phyloP scores from a whole-genome alignment of 2,113 vertebrate species.

The Todiramphus saurophagus region DNA sequence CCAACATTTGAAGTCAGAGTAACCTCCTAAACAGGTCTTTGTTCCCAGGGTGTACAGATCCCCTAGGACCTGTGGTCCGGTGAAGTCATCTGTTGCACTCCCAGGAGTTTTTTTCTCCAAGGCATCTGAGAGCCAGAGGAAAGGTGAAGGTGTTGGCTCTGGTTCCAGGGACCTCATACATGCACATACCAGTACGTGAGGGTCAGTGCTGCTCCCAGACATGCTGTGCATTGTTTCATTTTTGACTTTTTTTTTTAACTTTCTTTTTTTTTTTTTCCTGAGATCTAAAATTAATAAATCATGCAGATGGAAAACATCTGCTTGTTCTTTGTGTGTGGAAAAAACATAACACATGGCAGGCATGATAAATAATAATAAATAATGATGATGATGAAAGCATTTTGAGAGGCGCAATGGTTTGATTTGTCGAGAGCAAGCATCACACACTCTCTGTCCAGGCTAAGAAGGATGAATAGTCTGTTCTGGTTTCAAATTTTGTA shows the following conservation, averaged over 20 bases:
- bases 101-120: background rate
- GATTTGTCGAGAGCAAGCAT: constrained; percentile 28
- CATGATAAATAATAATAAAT: constrained; percentile 69
- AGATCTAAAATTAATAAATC: constrained; percentile 51
- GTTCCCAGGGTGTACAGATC: background rate
- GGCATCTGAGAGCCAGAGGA: background rate
- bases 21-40: background rate
- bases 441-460: background rate
- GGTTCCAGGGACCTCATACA: background rate
- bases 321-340: constrained; percentile 46
- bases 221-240: background rate
- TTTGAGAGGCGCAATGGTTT: constrained; percentile 8
- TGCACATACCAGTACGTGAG: background rate
- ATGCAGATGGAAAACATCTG: constrained; percentile 65
- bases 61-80: background rate
- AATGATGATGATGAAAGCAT: constrained; percentile 46
- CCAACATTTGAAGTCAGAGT: background rate
- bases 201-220: background rate
- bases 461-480: constrained; percentile 23
- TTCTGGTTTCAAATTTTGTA: constrained; percentile 18
- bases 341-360: constrained; percentile 47
- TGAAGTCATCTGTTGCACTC: background rate
- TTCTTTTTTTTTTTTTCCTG: background rate
- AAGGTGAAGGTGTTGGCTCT: background rate
- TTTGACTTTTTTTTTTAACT: background rate